Conservation (phyloP, 2,888 invertebrate species). For the Tyria jacobaeae region DNA sequence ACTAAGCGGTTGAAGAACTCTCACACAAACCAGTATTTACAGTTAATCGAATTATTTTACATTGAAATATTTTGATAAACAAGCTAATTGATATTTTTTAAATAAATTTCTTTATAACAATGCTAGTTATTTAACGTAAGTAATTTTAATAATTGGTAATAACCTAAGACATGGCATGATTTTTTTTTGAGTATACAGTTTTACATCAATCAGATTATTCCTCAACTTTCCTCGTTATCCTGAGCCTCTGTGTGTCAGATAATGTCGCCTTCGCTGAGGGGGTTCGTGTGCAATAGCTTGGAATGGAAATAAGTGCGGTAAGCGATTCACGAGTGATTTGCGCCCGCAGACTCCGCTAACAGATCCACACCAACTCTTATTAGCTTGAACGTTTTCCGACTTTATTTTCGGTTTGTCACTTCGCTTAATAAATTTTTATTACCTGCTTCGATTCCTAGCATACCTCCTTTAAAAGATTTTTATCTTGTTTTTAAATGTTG, state of each 20-base stretch:
- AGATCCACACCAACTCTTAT: constrained; percentile 33
- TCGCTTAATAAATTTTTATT: not conserved
- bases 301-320: constrained; percentile 63
- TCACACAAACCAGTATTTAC: too few species aligned
- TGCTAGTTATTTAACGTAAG: too few species aligned
- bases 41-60: too few species aligned
- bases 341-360: constrained; percentile 40
- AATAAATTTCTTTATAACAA: too few species aligned
- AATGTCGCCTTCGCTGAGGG: constrained; percentile 38
- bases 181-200: not conserved
- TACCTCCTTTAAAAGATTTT: too few species aligned
- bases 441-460: too few species aligned
- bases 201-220: not conserved
- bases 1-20: too few species aligned
- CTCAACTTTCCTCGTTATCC: not conserved
- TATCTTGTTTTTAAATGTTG: too few species aligned
- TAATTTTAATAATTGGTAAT: too few species aligned
- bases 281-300: constrained; percentile 60
- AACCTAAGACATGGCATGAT: not conserved
- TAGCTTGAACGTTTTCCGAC: constrained; percentile 36
- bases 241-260: constrained; percentile 43
- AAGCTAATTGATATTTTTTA: too few species aligned
- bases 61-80: too few species aligned
- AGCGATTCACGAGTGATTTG: constrained; percentile 64
- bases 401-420: constrained; percentile 30